Conservation (phyloP, 2,113 vertebrate species). For the Plotosus lineatus region DNA sequence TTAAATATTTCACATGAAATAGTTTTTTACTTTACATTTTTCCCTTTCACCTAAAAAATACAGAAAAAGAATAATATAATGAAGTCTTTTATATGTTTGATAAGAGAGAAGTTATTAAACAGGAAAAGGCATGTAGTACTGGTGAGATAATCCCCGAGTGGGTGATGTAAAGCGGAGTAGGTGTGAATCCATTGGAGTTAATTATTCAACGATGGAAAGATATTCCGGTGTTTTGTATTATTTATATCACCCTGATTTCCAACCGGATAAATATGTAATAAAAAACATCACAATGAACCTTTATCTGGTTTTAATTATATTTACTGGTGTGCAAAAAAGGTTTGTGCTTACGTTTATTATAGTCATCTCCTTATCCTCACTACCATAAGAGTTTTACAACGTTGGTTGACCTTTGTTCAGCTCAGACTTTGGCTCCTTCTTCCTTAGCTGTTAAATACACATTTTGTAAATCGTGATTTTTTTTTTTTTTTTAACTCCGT, state of each 20-base stretch:
- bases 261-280: background rate
- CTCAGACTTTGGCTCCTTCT: background rate
- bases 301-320: background rate
- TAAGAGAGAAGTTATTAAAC: background rate
- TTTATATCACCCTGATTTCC: background rate
- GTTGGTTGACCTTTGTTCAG: background rate
- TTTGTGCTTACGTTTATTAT: background rate
- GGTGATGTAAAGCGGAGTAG: background rate
- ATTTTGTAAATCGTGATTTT: background rate
- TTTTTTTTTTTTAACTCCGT: background rate
- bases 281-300: background rate
- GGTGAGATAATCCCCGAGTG: background rate
- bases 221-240: no score
- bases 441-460: background rate
- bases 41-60: background rate
- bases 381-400: background rate
- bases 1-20: background rate
- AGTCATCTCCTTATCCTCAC: background rate
- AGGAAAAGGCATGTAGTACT: background rate
- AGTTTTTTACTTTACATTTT: background rate
- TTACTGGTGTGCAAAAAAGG: background rate
- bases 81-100: background rate
- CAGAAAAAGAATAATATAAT: background rate
- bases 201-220: background rate
- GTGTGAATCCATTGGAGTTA: background rate